Evolutionary conservation across 2,888 invertebrate species (phyloP), one percentile per base, ranked within the genome.

Genomic region (Ormyrus rosae): DNA sequence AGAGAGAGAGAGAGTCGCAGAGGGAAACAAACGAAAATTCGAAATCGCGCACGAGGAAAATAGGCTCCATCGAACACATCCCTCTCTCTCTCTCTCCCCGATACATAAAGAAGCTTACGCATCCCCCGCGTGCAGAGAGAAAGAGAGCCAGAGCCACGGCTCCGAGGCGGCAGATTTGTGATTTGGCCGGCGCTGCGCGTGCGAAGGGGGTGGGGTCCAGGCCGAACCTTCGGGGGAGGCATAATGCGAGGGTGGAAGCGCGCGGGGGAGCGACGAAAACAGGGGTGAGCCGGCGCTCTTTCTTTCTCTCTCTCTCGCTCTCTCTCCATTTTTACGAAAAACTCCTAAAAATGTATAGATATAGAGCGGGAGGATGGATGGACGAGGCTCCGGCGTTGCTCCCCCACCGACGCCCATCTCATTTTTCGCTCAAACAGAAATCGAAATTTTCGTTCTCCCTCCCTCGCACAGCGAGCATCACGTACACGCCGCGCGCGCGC

Each of bases 371-470:
- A 34, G 34, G 48, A 34, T 8, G 46, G 45, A 50, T 5, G 50
- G 10, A n/a, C 10, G 2, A 50, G n/a, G 55, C n/a, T 9, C 50
- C 7, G 45, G 45, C 10, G 2, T 50, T n/a, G 45, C 19, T n/a
- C 34, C 34, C 34, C 34, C 34, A 34, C 63, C 48, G 56, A 61
- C 58, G 65, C 71, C 77, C 69, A 73, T 63, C 77, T 81, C 77
- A 77, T 81, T 81, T 81, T 81, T 81, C 81, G 81, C 81, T 81
- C 73, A 68, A 68, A 73, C 69, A 63, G 50, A 64, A 81, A 81
- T 81, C 81, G 77, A 81, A 77, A 72, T 81, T 80, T 77, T 55
- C 58, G 45, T n/a, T 60, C 19, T 34, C 8, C 67, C n/a, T 60
- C 46, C 60, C 51, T 50, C 50, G 6, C 51, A 19, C 51, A 19